These are phyloP conservation scores for Catostylus mosaicus DNA, from an alignment of 30 jellyfish, hydroid and myxozoan genomes.

Conservation along the genomic window DNA sequence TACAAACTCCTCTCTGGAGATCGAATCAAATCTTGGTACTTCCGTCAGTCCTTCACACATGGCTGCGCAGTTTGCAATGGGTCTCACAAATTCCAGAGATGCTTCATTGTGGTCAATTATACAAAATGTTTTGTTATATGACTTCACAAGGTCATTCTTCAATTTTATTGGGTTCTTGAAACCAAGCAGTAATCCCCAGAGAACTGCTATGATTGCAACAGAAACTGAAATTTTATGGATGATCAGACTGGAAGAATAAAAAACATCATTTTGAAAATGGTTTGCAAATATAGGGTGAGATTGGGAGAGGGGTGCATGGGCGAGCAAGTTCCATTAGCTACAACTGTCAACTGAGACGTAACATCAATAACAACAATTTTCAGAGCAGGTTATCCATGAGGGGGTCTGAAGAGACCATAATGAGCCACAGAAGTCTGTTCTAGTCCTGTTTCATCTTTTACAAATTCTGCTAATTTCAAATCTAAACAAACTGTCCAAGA, in stretches of 20 bases:
- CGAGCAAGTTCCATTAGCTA: no score
- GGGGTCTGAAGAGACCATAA: no score
- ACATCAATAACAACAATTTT: no score
- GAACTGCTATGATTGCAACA: slow-evolving; percentile 37
- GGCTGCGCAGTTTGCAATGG: slow-evolving; percentile 72
- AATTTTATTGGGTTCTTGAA: slow-evolving; percentile 29
- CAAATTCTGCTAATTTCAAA: no score
- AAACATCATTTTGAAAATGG: no score
- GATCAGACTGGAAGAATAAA: slow-evolving; percentile 10
- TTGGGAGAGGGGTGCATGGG: no score
- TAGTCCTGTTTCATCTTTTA: no score
- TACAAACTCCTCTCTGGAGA: slow-evolving; percentile 73
- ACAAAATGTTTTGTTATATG: slow-evolving; percentile 32
- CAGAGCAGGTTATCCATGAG: no score
- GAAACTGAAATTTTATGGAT: not conserved
- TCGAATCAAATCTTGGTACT: slow-evolving; percentile 72
- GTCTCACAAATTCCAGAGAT: slow-evolving; percentile 68
- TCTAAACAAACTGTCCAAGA: no score
- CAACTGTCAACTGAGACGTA: no score
- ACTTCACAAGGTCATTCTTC: slow-evolving; percentile 3
- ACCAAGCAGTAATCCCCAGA: slow-evolving; percentile 53
- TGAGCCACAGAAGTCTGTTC: no score
- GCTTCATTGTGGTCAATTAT: slow-evolving; percentile 56
- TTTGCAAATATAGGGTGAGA: no score
- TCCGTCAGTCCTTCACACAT: slow-evolving; percentile 87